A percentile compares a stretch with the other conserved stretches of the same genome.
phyloP scores from a whole-genome alignment of 1,140 invertebrate species.

The Eurosta solidaginis region DNA sequence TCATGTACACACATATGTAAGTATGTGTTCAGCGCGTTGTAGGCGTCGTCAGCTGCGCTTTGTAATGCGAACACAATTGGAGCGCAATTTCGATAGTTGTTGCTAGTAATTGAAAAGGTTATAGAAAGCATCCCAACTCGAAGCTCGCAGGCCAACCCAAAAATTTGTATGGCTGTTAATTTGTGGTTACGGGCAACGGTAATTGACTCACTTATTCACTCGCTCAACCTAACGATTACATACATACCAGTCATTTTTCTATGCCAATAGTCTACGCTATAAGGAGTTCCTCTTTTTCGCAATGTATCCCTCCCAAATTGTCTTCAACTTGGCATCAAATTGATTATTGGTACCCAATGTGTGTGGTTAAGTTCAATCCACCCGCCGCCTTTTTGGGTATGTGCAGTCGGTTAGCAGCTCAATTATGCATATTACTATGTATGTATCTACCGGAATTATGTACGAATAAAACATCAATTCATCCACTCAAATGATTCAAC shows the following conservation, averaged over 20 bases:
- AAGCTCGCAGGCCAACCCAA: neutral
- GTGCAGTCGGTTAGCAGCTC: neutral
- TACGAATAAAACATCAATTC: conserved; percentile 27
- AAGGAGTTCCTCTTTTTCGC: neutral
- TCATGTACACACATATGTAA: neutral
- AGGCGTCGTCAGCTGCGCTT: neutral
- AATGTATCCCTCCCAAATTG: neutral
- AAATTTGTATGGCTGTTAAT: conserved; percentile 19
- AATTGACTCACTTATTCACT: neutral
- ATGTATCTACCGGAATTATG: neutral
- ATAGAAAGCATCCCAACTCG: neutral
- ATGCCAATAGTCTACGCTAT: neutral
- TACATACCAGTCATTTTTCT: neutral
- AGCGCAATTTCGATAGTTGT: neutral
- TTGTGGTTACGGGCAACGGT: conserved; percentile 6
- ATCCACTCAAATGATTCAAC: conserved; percentile 18
- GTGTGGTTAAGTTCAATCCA: conserved; percentile 20
- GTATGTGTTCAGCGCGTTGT: too few species aligned
- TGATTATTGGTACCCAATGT: neutral
- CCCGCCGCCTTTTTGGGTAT: neutral
- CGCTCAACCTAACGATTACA: neutral
- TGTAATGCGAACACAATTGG: neutral
- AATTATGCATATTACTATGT: neutral
- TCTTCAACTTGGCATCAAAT: conserved; percentile 12
- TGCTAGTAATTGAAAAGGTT: neutral